phyloP scores from a whole-genome alignment of 1,140 invertebrate species.

The Drosophila sp. region DNA sequence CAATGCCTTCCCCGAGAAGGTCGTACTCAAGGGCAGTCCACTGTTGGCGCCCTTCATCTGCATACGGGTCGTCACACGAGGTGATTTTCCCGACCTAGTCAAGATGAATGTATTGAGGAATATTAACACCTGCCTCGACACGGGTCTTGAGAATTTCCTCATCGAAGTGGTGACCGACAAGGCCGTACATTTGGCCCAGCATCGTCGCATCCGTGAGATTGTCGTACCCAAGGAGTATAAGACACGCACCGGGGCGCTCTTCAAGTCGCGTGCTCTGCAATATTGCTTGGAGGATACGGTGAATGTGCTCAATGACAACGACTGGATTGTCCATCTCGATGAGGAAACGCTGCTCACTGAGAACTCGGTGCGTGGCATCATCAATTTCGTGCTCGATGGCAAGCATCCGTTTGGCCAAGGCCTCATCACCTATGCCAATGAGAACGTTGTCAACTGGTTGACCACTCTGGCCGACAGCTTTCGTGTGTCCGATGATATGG shows the following conservation, averaged over 20 bases:
- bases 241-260: slow-evolving; percentile 95
- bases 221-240: slow-evolving; percentile 94
- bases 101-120: slow-evolving; percentile 95
- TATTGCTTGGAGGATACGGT: slow-evolving; percentile 97
- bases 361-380: slow-evolving; percentile 94
- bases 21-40: slow-evolving; percentile 94
- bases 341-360: slow-evolving; percentile 98
- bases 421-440: slow-evolving; percentile 98
- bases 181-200: slow-evolving; percentile 89
- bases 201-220: slow-evolving; percentile 91
- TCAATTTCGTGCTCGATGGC: slow-evolving; percentile 98
- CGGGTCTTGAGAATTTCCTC: slow-evolving; percentile 97
- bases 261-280: slow-evolving; percentile 97
- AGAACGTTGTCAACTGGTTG: slow-evolving; percentile 98
- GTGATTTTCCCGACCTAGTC: slow-evolving; percentile 97
- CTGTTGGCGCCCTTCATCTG: slow-evolving; percentile 97
- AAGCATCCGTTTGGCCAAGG: slow-evolving; percentile 99
- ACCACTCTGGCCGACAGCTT: slow-evolving; percentile 98
- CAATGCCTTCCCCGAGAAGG: slow-evolving; percentile 97
- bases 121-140: slow-evolving; percentile 94
- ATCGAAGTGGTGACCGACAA: slow-evolving; percentile 99
- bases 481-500: slow-evolving; percentile 98
- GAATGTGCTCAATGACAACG: slow-evolving; percentile 94
- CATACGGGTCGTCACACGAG: slow-evolving; percentile 97
- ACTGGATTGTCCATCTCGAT: slow-evolving; percentile 99